Percentiles rank a stretch among this genome's conserved stretches.
Conservation (phyloP, 2,797 vertebrate genomes). For the Peromyscus eremicus region DNA sequence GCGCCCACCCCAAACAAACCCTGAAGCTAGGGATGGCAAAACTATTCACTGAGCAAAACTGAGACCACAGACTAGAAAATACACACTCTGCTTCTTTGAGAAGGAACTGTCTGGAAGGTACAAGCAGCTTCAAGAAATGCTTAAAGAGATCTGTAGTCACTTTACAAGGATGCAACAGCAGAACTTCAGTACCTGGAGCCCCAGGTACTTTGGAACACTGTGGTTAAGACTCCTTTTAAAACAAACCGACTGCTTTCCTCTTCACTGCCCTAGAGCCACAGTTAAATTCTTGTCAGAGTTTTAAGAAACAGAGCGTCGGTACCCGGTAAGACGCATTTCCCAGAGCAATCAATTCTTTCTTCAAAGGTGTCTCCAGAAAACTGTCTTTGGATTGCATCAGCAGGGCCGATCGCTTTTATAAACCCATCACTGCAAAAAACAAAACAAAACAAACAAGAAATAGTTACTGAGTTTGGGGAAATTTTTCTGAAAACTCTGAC, state of each 20-base stretch:
- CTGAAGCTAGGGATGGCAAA: constrained; percentile 17
- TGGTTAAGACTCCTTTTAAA: neutral
- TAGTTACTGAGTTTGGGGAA: neutral
- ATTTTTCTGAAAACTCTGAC: constrained; percentile 39
- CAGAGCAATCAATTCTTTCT: constrained; percentile 93
- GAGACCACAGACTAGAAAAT: constrained; percentile 14
- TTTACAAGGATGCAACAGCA: neutral
- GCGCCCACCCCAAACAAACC: neutral
- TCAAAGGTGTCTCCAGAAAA: constrained; percentile 92
- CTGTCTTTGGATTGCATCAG: constrained; percentile 88
- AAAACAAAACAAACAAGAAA: neutral
- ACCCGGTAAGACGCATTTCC: constrained; percentile 97
- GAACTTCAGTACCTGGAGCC: neutral
- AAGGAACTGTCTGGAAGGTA: constrained; percentile 22
- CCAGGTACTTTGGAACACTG: neutral
- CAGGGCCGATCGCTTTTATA: constrained; percentile 93
- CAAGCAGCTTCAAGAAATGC: constrained; percentile 47
- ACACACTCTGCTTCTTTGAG: neutral
- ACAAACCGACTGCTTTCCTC: neutral
- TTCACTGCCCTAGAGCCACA: neutral
- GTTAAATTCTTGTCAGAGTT: neutral
- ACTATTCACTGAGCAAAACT: constrained; percentile 3
- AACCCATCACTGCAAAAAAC: constrained; percentile 91
- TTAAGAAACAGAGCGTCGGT: constrained; percentile 32
- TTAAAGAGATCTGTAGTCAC: neutral